Evolutionary conservation across 2,797 vertebrate species (phyloP).

Genomic region (Enteromius radiatus): DNA sequence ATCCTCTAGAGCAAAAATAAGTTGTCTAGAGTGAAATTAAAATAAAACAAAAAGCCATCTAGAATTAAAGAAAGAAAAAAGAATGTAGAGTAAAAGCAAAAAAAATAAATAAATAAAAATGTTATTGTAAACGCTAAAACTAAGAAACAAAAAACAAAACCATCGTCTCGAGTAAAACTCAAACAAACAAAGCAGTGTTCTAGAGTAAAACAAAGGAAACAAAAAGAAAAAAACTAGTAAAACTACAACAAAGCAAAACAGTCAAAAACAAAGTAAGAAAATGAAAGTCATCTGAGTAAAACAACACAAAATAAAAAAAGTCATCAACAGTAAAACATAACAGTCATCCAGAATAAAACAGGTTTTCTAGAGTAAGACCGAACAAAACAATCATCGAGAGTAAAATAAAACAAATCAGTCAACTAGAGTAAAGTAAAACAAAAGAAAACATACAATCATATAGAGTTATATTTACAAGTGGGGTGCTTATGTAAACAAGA

Average conservation of each 20-base stretch:
- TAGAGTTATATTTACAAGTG: neutral
- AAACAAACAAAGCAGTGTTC: too few species aligned
- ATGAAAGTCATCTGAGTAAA: too few species aligned
- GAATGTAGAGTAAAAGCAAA: neutral
- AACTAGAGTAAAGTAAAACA: neutral
- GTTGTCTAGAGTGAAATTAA: neutral
- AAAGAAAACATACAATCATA: neutral
- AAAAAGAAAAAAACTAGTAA: too few species aligned
- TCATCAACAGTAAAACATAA: neutral
- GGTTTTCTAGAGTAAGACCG: neutral
- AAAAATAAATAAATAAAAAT: too few species aligned
- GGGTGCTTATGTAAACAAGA: neutral
- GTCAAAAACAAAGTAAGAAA: too few species aligned
- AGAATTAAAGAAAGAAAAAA: neutral
- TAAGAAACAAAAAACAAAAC: neutral
- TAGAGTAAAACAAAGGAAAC: neutral
- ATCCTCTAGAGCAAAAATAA: neutral
- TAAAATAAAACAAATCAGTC: neutral
- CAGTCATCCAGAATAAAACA: neutral
- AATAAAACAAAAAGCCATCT: neutral
- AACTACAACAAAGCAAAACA: neutral
- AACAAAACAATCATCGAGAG: neutral
- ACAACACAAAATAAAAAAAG: too few species aligned
- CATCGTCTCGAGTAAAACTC: neutral
- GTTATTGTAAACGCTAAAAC: neutral